These are phyloP conservation scores for Ptilonorhynchus violaceus DNA, from an alignment of 2,113 vertebrate genomes.

Conservation along the genomic window DNA sequence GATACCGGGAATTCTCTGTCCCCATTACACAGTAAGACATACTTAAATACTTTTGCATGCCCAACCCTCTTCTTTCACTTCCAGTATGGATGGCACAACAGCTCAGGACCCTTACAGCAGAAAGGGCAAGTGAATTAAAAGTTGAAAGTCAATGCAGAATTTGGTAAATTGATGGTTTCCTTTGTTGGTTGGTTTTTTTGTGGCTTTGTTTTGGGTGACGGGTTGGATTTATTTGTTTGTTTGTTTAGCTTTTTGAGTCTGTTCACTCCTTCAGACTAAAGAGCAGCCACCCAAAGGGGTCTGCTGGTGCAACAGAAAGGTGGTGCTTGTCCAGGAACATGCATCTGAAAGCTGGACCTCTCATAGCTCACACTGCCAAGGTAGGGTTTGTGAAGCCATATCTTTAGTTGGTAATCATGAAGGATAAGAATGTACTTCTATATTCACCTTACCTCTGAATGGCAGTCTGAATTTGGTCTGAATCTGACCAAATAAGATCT, in stretches of 20 bases:
- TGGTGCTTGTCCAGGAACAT: not conserved
- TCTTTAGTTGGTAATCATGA: rapidly evolving
- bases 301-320: not conserved
- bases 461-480: too few species aligned
- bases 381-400: not conserved
- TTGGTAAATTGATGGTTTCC: not conserved
- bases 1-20: not conserved
- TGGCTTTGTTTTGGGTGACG: not conserved
- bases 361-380: not conserved
- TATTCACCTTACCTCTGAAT: not conserved
- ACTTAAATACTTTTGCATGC: not conserved
- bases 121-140: not conserved
- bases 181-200: not conserved
- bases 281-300: not conserved
- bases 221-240: not conserved
- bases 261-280: not conserved
- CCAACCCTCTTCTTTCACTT: not conserved
- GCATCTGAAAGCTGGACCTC: not conserved
- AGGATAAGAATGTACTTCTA: not conserved
- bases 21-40: not conserved
- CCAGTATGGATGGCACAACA: not conserved
- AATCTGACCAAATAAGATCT: not conserved
- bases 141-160: not conserved
- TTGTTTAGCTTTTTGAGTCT: not conserved
- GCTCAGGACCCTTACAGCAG: not conserved